Evolutionary conservation across 1,140 invertebrate species (phyloP), one percentile per base, ranked within the genome.

Genomic region (Caerostris darwini): DNA sequence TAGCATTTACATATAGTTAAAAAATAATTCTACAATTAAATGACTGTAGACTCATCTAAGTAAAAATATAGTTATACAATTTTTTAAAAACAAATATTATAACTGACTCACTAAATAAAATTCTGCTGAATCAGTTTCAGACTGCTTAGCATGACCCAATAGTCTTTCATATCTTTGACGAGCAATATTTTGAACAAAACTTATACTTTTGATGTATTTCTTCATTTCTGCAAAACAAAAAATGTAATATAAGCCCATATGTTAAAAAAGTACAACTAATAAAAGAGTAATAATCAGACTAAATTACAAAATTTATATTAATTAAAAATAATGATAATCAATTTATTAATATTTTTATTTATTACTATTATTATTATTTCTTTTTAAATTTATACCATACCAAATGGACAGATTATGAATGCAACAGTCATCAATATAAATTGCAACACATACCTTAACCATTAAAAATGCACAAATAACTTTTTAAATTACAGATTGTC

Each of bases 201-300:
- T 17, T 69, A 94, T 94, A 53, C 93, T 94, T 90, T 90, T 94
- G 17, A 94, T 90, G 56, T 85, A 69, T 17, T 90, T 90, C n/a
- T 94, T 94, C 12, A 82, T 90, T 58, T 90, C 93, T 94, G 14
- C 0, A 90, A 90, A 90, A 59, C 34, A 89, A 64, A 77, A 12
- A 50, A 53, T 19, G 10, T 58, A 61, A 5, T 61, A 61, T 10
- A 56, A 34, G 2, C 2, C 2, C 2, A 67, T 67, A 14, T 14
- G 61, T 34, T 34, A 67, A 67, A n/a, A n/a, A 67, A 67, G 4
- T 7, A 67, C 61, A 67, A 67, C 3, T n/a, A 67, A 34, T 34
- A 34, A 34, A 34, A 34, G 34, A 34, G 34, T 34, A 34, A 34
- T 34, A 34, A 67, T 7, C 7, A n/a, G 2, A 67, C 0, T 67